These are phyloP conservation scores for Bombus picipes DNA, from an alignment of 1,140 invertebrate genomes.

Conservation along the genomic window DNA sequence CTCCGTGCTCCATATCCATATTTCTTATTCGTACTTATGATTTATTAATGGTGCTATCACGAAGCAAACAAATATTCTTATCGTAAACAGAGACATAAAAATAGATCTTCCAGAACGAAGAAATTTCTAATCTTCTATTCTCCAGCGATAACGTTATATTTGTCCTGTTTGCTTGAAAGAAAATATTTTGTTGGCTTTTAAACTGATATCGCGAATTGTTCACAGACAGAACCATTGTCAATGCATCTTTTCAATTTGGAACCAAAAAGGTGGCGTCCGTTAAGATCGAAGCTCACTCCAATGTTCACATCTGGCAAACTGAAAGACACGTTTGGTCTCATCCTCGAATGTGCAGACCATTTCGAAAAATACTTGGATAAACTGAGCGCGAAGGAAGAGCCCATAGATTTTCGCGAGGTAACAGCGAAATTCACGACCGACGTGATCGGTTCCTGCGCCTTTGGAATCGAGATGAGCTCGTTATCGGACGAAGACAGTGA, in stretches of 20 bases:
- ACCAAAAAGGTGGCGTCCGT: conserved; percentile 81
- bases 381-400: conserved; percentile 60
- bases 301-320: conserved; percentile 49
- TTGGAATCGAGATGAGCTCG: conserved; percentile 79
- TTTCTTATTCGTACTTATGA: not conserved
- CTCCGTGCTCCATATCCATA: too few relatives aligned
- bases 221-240: conserved; percentile 65
- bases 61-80: not conserved
- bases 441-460: conserved; percentile 78
- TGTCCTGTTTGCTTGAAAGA: too few relatives aligned
- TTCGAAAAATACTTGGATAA: conserved; percentile 75
- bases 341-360: conserved; percentile 70
- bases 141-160: too few relatives aligned
- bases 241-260: conserved; percentile 74
- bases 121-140: too few relatives aligned
- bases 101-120: not conserved
- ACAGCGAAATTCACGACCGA: conserved; percentile 82
- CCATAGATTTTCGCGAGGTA: conserved; percentile 81
- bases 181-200: too few relatives aligned
- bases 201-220: not conserved
- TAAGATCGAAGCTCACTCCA: conserved; percentile 81
- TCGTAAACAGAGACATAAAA: not conserved
- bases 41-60: too few relatives aligned
- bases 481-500: conserved; percentile 80
- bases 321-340: conserved; percentile 76